A percentile compares a stretch with the other conserved stretches of the same genome.
These are phyloP conservation scores for Stigmatopora nigra DNA, from an alignment of 2,113 vertebrate species.

Conservation along the genomic window DNA sequence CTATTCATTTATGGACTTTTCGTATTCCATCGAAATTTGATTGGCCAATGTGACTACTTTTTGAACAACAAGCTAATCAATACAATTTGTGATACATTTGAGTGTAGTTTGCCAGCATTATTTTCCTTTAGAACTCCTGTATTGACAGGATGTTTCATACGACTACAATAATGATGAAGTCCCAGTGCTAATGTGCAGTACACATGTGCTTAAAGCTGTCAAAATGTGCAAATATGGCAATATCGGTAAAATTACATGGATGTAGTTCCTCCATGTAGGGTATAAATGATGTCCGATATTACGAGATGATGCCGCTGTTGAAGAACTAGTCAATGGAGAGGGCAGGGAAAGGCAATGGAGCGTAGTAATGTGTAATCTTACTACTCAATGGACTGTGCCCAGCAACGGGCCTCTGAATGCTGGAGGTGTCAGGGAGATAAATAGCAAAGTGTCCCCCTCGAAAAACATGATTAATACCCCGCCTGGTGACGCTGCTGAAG, in stretches of 20 bases:
- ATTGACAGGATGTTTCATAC: background rate
- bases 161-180: background rate
- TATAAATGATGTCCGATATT: slow-evolving; percentile 94
- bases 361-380: slow-evolving; percentile 99
- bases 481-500: slow-evolving; percentile 96
- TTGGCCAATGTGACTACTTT: background rate
- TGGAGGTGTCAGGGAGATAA: slow-evolving; percentile 99
- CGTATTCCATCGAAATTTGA: background rate
- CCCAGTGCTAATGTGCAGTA: slow-evolving; percentile 4
- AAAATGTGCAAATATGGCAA: slow-evolving; percentile 30
- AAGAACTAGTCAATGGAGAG: slow-evolving; percentile 99
- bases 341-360: slow-evolving; percentile 98
- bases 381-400: slow-evolving; percentile 99
- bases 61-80: background rate
- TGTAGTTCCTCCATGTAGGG: slow-evolving; percentile 73
- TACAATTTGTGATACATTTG: background rate
- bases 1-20: background rate
- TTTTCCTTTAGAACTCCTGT: background rate
- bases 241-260: slow-evolving; percentile 45
- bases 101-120: background rate
- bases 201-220: slow-evolving; percentile 46
- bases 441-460: slow-evolving; percentile 99
- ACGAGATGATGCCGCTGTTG: slow-evolving; percentile 87
- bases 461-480: slow-evolving; percentile 99
- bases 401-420: slow-evolving; percentile 88